phyloP scores from a whole-genome alignment of 2,888 invertebrate species.

The Tenthredo amoena region DNA sequence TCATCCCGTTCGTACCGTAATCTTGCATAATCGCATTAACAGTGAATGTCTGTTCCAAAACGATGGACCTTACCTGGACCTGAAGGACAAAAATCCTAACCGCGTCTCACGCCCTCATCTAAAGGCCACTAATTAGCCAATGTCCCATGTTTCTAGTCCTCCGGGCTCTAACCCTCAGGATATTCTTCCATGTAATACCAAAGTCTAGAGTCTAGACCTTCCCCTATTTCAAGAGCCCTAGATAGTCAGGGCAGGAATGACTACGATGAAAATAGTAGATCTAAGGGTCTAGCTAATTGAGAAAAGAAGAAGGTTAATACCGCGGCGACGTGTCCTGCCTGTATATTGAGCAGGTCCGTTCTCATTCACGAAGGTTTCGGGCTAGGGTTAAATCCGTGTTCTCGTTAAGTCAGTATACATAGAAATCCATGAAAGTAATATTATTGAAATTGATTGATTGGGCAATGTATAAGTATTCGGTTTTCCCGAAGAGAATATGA shows the following conservation, averaged over 20 bases:
- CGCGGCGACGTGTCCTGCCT: not conserved
- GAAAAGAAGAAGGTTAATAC: not conserved
- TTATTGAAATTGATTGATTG: not conserved
- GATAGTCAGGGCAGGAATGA: constrained; percentile 18
- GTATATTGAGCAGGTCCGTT: not conserved
- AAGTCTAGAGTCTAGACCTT: not conserved
- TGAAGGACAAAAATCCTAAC: constrained; percentile 4
- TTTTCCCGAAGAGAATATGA: not conserved
- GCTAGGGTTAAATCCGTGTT: not conserved
- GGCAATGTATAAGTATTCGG: not conserved
- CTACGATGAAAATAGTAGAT: not conserved
- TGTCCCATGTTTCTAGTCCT: constrained; percentile 13
- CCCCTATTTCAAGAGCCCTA: not conserved
- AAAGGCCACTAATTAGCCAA: constrained; percentile 44
- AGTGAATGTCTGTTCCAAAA: constrained; percentile 38
- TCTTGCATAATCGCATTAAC: constrained; percentile 32
- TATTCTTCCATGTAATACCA: not conserved
- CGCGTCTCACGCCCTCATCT: constrained; percentile 27
- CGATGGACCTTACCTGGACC: constrained; percentile 46
- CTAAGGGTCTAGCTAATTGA: constrained; percentile 30
- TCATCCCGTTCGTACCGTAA: constrained; percentile 31
- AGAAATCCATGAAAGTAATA: not conserved
- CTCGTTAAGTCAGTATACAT: not conserved
- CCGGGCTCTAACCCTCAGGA: not conserved
- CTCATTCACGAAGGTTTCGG: not conserved